Evolutionary conservation across 2,797 vertebrate genomes (phyloP).

Genomic region (Falco novaeseelandiae): DNA sequence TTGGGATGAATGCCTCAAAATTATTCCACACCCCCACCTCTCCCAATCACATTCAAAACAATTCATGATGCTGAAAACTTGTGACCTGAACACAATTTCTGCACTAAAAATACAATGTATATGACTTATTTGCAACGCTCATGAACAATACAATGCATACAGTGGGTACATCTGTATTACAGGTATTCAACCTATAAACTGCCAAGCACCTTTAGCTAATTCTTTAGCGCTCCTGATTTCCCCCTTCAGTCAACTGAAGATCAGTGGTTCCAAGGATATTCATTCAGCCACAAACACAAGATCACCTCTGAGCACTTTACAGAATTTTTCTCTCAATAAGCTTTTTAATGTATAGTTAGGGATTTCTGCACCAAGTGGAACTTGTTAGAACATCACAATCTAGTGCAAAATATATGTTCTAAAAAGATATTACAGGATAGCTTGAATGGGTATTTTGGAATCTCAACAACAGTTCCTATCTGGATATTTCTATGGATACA

Average conservation of each 20-base stretch:
- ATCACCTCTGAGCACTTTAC: neutral
- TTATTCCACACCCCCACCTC: slow-evolving; percentile 16
- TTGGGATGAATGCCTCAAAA: neutral
- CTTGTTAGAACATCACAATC: slow-evolving; percentile 6
- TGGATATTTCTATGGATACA: neutral
- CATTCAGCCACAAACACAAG: slow-evolving; percentile 23
- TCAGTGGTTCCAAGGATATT: slow-evolving; percentile 41
- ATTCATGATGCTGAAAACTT: slow-evolving; percentile 21
- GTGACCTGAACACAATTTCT: neutral
- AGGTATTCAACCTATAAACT: neutral
- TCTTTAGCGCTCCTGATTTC: neutral
- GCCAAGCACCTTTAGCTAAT: neutral
- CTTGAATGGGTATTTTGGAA: neutral
- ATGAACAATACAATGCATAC: neutral
- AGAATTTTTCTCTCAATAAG: slow-evolving; percentile 36
- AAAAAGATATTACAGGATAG: neutral
- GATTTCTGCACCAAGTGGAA: slow-evolving; percentile 33
- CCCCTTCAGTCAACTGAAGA: neutral
- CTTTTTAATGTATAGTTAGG: slow-evolving; percentile 25
- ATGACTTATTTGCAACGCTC: neutral
- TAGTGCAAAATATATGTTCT: neutral
- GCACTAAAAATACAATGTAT: slow-evolving; percentile 3
- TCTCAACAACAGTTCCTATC: neutral
- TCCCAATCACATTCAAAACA: slow-evolving; percentile 19
- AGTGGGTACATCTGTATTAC: neutral